phyloP scores from a whole-genome alignment of 1,140 invertebrate genomes.

The Ericerus pela region DNA sequence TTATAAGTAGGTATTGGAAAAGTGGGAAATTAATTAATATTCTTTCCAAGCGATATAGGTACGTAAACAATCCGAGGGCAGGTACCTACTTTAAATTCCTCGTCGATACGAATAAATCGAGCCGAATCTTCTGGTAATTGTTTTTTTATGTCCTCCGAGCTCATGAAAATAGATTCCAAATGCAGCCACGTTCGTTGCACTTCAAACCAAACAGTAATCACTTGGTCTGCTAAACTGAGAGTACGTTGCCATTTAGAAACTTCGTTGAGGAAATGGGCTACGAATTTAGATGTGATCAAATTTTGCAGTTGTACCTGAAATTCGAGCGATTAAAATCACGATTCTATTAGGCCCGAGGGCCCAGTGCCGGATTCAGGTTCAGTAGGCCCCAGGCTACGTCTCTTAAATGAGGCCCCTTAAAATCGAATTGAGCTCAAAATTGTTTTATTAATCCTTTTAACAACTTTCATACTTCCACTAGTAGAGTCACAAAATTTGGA shows the following conservation, averaged over 20 bases:
- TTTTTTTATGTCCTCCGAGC: slow-evolving; percentile 88
- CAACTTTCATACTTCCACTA: too few relatives aligned
- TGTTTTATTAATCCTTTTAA: too few relatives aligned
- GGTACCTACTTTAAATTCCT: slow-evolving; percentile 60
- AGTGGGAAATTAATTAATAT: neutral
- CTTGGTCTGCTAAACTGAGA: slow-evolving; percentile 82
- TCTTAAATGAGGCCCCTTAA: too few relatives aligned
- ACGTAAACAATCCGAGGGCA: too few relatives aligned
- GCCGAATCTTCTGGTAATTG: slow-evolving; percentile 86
- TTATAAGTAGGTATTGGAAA: slow-evolving; percentile 23
- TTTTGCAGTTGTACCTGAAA: slow-evolving; percentile 79
- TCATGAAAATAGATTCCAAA: slow-evolving; percentile 94
- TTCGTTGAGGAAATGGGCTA: slow-evolving; percentile 85
- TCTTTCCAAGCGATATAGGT: neutral
- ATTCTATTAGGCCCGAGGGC: too few relatives aligned
- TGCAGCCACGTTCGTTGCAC: slow-evolving; percentile 94
- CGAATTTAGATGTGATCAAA: slow-evolving; percentile 91
- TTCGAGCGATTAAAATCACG: too few relatives aligned
- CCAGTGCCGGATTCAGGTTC: too few relatives aligned
- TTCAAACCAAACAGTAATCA: slow-evolving; percentile 86
- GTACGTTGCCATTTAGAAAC: slow-evolving; percentile 89
- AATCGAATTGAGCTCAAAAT: too few relatives aligned
- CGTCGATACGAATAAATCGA: slow-evolving; percentile 81
- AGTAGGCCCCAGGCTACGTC: too few relatives aligned
- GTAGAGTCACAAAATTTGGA: too few relatives aligned